Evolutionary conservation across 2,888 invertebrate species (phyloP).

Genomic region (Allolobophora icterica): DNA sequence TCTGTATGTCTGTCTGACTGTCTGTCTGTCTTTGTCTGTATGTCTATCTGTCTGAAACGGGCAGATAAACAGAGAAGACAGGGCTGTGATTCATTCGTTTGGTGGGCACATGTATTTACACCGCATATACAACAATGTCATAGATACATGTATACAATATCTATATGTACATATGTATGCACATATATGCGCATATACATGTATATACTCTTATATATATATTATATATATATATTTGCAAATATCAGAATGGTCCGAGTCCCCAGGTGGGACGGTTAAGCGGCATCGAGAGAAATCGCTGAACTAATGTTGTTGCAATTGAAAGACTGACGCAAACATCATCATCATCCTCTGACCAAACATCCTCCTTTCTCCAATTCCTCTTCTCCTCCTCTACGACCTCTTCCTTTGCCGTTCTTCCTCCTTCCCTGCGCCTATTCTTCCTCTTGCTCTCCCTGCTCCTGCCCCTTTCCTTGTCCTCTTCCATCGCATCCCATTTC

Average conservation of each 20-base stretch:
- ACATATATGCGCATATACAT: too few relatives aligned
- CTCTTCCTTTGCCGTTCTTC: neutral
- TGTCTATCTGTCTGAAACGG: neutral
- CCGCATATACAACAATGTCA: neutral
- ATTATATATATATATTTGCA: too few relatives aligned
- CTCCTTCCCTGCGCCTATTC: neutral
- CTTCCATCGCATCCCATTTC: neutral
- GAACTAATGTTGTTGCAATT: conserved; percentile 13
- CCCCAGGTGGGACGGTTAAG: neutral
- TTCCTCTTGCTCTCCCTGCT: neutral
- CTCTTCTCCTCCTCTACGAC: neutral
- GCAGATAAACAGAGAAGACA: too few relatives aligned
- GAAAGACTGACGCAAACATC: neutral
- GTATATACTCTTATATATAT: too few relatives aligned
- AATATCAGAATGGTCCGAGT: neutral
- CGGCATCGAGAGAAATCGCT: neutral
- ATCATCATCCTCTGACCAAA: neutral
- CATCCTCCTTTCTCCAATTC: neutral
- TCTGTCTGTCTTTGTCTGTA: neutral
- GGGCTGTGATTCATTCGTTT: too few relatives aligned
- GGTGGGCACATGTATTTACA: neutral
- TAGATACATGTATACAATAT: neutral
- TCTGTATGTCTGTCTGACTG: neutral
- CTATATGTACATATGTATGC: too few relatives aligned
- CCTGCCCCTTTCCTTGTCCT: neutral